phyloP scores from a whole-genome alignment of 2,113 vertebrate species.

The Myanophis thanlyinensis region DNA sequence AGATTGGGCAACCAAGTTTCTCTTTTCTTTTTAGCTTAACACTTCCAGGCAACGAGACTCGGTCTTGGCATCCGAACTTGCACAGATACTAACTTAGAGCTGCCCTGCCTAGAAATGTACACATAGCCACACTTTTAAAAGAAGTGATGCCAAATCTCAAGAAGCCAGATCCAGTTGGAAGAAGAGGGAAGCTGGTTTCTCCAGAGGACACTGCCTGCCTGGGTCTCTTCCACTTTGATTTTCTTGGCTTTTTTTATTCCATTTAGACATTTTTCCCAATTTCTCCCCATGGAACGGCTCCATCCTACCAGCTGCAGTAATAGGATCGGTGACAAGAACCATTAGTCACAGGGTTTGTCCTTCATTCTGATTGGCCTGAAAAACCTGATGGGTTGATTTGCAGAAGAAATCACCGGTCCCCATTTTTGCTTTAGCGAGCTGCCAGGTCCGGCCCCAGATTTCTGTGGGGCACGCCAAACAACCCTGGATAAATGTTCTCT shows the following conservation, averaged over 20 bases:
- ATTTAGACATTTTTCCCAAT: slow-evolving; percentile 41
- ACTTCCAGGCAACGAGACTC: not conserved
- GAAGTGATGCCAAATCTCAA: slow-evolving; percentile 37
- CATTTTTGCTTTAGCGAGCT: slow-evolving; percentile 27
- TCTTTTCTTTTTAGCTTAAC: too few species aligned
- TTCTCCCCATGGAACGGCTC: slow-evolving; percentile 29
- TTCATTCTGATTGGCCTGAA: slow-evolving; percentile 33
- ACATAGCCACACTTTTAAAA: not conserved
- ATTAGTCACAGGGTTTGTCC: slow-evolving; percentile 42
- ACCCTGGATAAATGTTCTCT: slow-evolving; percentile 36
- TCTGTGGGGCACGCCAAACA: slow-evolving; percentile 36
- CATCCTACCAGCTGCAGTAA: slow-evolving; percentile 18
- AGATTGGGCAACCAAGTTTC: not conserved
- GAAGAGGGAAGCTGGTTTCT: slow-evolving; percentile 35
- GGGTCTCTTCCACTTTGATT: slow-evolving; percentile 43
- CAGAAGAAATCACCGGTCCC: slow-evolving; percentile 30
- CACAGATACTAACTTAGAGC: not conserved
- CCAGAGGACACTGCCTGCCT: slow-evolving; percentile 21
- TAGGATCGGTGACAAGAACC: slow-evolving; percentile 29
- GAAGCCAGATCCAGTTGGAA: slow-evolving; percentile 37
- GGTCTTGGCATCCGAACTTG: not conserved
- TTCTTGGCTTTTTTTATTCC: slow-evolving; percentile 40
- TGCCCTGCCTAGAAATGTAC: not conserved
- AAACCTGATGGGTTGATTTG: slow-evolving; percentile 44
- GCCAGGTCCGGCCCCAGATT: slow-evolving; percentile 18